A percentile compares a stretch with the other conserved stretches of the same genome.
These are phyloP conservation scores for Aleadryas rufinucha DNA, from an alignment of 2,113 vertebrate genomes.

Conservation along the genomic window DNA sequence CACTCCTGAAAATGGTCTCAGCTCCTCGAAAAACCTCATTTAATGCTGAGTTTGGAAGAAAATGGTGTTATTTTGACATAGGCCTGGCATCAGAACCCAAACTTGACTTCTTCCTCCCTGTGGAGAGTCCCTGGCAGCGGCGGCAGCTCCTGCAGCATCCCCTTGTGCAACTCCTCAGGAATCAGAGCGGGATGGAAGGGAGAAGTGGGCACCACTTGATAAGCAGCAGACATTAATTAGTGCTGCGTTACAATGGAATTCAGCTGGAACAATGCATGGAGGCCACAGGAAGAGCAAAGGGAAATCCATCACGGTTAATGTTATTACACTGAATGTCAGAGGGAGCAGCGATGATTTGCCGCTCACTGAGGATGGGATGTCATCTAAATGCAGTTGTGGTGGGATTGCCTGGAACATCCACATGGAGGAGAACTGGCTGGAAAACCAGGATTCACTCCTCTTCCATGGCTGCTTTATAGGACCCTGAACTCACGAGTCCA, in stretches of 20 bases:
- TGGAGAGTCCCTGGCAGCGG: neutral
- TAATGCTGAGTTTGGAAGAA: neutral
- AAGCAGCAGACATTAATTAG: constrained; percentile 61
- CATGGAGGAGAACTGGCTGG: neutral
- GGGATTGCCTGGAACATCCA: constrained; percentile 4
- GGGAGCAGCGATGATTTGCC: constrained; percentile 36
- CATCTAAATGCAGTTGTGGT: constrained; percentile 28
- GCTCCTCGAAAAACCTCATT: neutral
- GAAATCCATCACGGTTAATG: constrained; percentile 53
- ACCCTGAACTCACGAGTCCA: neutral
- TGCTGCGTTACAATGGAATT: neutral
- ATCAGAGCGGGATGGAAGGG: neutral
- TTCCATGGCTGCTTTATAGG: neutral
- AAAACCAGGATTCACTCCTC: neutral
- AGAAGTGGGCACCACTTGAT: neutral
- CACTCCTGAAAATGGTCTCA: neutral
- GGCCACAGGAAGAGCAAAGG: constrained; percentile 18
- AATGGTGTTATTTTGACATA: neutral
- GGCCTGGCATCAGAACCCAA: neutral
- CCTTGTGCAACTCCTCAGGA: neutral
- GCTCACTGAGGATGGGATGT: constrained; percentile 32
- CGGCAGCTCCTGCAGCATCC: neutral
- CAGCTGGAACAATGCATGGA: constrained; percentile 50
- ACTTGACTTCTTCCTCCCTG: neutral
- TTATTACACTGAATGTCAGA: constrained; percentile 47